Evolutionary conservation across 2,888 invertebrate genomes (phyloP).

Genomic region (Mythimna lalbum): DNA sequence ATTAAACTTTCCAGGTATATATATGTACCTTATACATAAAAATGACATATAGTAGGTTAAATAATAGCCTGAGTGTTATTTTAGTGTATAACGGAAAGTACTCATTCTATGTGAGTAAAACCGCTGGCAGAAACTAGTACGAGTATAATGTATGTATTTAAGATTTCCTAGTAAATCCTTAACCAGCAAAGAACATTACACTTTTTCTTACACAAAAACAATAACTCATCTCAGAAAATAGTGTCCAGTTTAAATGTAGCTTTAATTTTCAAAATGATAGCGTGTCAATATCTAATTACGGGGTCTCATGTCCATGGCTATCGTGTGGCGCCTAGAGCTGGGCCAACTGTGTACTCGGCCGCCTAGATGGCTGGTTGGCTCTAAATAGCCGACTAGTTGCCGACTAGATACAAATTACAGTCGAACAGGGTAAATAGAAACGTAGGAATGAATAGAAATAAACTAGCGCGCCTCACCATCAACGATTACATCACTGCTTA

Average conservation of each 20-base stretch:
- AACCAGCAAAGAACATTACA: neutral
- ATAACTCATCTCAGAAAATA: constrained; percentile 4
- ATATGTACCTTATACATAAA: no score
- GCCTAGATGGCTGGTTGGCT: neutral
- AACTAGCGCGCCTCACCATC: no score
- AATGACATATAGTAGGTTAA: no score
- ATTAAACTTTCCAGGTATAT: no score
- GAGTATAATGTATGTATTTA: neutral
- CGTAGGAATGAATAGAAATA: no score
- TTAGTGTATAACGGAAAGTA: no score
- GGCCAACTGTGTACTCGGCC: neutral
- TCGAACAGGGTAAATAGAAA: no score
- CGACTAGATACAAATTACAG: neutral
- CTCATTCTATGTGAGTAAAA: no score
- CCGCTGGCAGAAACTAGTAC: neutral
- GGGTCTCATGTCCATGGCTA: constrained; percentile 19
- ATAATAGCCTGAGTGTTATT: no score
- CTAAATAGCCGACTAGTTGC: neutral
- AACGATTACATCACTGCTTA: no score
- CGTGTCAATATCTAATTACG: constrained; percentile 42
- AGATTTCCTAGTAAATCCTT: neutral
- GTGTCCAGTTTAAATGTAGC: constrained; percentile 9
- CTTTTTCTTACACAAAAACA: neutral
- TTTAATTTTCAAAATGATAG: constrained; percentile 33
- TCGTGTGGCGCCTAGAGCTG: constrained; percentile 35